phyloP scores from a whole-genome alignment of 2,888 invertebrate species.

The Alloplasta piceator region DNA sequence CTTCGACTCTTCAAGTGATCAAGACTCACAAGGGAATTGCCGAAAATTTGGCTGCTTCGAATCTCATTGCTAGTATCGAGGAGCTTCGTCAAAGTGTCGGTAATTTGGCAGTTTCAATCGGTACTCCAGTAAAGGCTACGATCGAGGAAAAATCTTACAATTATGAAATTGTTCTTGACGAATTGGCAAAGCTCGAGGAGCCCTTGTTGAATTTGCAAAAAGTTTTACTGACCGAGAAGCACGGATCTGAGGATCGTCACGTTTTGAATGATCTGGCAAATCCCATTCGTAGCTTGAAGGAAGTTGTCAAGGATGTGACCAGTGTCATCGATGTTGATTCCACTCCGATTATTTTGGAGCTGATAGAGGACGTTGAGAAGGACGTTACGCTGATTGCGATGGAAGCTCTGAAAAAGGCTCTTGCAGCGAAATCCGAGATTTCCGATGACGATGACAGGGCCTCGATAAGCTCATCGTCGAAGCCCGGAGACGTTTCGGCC shows the following conservation, averaged over 20 bases:
- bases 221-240: slow-evolving; percentile 73
- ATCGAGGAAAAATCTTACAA: slow-evolving; percentile 64
- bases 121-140: slow-evolving; percentile 65
- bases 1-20: not conserved
- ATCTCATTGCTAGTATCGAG: slow-evolving; percentile 71
- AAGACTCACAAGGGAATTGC: slow-evolving; percentile 20
- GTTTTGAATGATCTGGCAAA: slow-evolving; percentile 73
- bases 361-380: slow-evolving; percentile 77
- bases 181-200: slow-evolving; percentile 73
- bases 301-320: slow-evolving; percentile 68
- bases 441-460: slow-evolving; percentile 42
- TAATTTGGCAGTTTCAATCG: slow-evolving; percentile 73
- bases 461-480: slow-evolving; percentile 48
- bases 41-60: slow-evolving; percentile 55
- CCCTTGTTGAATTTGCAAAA: slow-evolving; percentile 75
- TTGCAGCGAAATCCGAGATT: slow-evolving; percentile 57
- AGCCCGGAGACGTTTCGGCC: slow-evolving; percentile 63
- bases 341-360: slow-evolving; percentile 70
- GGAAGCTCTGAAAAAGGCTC: slow-evolving; percentile 70
- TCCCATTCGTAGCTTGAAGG: slow-evolving; percentile 74
- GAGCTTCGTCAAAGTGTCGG: slow-evolving; percentile 75
- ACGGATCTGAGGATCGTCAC: slow-evolving; percentile 71
- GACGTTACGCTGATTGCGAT: slow-evolving; percentile 72
- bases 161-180: slow-evolving; percentile 70
- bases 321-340: slow-evolving; percentile 64